phyloP scores from a whole-genome alignment of 2,888 invertebrate species.

The Proisotoma minuta region DNA sequence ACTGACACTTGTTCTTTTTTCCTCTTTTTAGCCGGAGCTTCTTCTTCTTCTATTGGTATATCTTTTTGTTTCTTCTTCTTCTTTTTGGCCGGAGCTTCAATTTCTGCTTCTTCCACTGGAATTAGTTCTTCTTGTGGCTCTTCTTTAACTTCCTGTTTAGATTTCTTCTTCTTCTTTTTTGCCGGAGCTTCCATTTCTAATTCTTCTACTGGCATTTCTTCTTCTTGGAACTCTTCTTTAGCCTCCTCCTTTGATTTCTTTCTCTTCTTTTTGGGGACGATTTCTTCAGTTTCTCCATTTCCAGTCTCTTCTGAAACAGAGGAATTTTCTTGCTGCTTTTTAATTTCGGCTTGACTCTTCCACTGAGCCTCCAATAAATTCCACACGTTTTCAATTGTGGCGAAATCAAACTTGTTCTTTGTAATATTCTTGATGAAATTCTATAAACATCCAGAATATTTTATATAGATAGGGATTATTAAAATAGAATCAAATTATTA shows the following conservation, averaged over 20 bases:
- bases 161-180: slow-evolving; percentile 26
- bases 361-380: slow-evolving; percentile 53
- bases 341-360: slow-evolving; percentile 26
- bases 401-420: slow-evolving; percentile 57
- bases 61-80: slow-evolving; percentile 28
- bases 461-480: too few species aligned
- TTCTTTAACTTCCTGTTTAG: slow-evolving; percentile 23
- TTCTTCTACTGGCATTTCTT: slow-evolving; percentile 53
- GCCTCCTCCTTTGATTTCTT: slow-evolving; percentile 48
- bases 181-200: slow-evolving; percentile 49
- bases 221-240: slow-evolving; percentile 54
- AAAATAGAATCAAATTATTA: neutral
- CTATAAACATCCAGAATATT: too few species aligned
- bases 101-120: slow-evolving; percentile 13
- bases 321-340: slow-evolving; percentile 51
- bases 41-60: slow-evolving; percentile 5
- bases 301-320: slow-evolving; percentile 18
- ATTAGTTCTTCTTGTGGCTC: slow-evolving; percentile 17
- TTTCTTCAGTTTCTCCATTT: neutral
- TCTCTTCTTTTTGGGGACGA: slow-evolving; percentile 36
- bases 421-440: slow-evolving; percentile 53
- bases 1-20: neutral
- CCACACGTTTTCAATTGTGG: slow-evolving; percentile 66
- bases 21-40: neutral
- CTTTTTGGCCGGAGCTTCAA: slow-evolving; percentile 15